Evolutionary conservation across 2,113 vertebrate species (phyloP).

Genomic region (Urocolius indicus): DNA sequence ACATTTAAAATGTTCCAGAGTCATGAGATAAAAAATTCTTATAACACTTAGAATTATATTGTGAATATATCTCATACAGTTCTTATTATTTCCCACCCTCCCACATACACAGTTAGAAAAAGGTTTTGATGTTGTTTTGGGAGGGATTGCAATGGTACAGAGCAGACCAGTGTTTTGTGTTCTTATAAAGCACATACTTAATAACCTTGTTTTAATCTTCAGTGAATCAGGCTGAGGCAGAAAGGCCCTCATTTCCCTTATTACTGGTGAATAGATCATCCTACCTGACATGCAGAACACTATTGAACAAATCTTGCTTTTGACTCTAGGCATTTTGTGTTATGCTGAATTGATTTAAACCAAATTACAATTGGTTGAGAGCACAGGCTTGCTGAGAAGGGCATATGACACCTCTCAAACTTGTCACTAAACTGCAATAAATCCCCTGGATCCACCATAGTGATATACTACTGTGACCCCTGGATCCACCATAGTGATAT

Average conservation of each 20-base stretch:
- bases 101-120: accelerated
- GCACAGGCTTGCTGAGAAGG: not conserved
- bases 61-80: not conserved
- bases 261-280: not conserved
- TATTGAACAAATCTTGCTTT: not conserved
- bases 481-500: constrained; percentile 8
- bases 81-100: not conserved
- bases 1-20: not conserved
- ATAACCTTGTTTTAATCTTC: not conserved
- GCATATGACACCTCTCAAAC: not conserved
- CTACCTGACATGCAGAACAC: not conserved
- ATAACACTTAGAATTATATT: not conserved
- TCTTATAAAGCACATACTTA: not conserved
- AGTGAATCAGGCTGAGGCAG: not conserved
- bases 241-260: not conserved
- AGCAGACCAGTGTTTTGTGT: not conserved
- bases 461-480: not conserved
- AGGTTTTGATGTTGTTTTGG: not conserved
- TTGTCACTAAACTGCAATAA: constrained; percentile 76
- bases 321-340: not conserved
- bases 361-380: not conserved
- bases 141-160: not conserved
- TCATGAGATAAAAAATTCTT: not conserved
- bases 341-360: not conserved
- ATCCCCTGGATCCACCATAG: not conserved